Percentiles rank a stretch among this genome's conserved stretches.
Evolutionary conservation across 2,797 vertebrate species (phyloP).

Genomic region (Onychomys torridus): DNA sequence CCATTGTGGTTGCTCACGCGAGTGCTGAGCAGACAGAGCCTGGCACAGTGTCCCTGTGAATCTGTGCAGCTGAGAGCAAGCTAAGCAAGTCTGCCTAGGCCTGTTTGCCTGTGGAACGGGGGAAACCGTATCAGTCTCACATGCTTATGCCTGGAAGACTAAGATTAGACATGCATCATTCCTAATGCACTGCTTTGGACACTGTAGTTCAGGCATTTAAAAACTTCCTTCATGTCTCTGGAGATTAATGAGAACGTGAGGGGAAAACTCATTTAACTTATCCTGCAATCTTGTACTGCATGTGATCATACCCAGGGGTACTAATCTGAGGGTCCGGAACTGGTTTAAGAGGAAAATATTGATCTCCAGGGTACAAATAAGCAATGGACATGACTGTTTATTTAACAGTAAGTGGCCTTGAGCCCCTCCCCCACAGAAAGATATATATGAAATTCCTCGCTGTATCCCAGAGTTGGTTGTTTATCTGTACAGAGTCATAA

Average conservation of each 20-base stretch:
- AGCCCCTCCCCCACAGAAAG: not conserved
- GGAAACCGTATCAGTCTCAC: not conserved
- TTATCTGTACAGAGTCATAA: conserved; percentile 33
- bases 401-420: conserved; percentile 28
- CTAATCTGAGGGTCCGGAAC: conserved; percentile 1
- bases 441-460: not conserved
- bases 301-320: conserved; percentile 15
- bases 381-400: not conserved
- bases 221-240: not conserved
- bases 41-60: not conserved
- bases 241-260: conserved; percentile 31
- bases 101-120: not conserved
- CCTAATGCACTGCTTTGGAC: not conserved
- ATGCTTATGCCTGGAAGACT: not conserved
- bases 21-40: not conserved
- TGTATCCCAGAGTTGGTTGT: not conserved
- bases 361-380: conserved; percentile 49
- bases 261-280: conserved; percentile 40
- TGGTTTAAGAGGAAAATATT: conserved; percentile 45
- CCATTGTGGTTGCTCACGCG: not conserved
- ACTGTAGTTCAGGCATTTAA: not conserved
- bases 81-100: not conserved
- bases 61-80: not conserved
- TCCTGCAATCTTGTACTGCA: conserved; percentile 26
- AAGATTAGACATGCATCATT: not conserved